Evolutionary conservation across 2,888 invertebrate genomes (phyloP), one percentile per base, ranked within the genome.

Genomic region (Eupithecia subfuscata): DNA sequence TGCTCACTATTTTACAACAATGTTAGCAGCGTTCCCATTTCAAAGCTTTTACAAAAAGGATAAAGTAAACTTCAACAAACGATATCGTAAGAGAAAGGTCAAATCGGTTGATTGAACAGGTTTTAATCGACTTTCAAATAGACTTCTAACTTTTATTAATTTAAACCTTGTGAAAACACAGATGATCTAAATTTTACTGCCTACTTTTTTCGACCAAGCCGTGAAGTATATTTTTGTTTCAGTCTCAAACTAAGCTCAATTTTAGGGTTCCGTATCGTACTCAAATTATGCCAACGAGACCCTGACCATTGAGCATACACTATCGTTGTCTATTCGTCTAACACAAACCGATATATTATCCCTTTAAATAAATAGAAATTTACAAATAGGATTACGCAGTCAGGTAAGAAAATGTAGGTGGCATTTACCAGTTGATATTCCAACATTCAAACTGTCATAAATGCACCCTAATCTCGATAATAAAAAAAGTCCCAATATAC

Each of bases 1-100:
- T 18, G 0, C 14, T 0, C n/a, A 11, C n/a, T n/a, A 11, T 52
- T 52, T n/a, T n/a, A 52, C 18, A 52, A 52, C n/a, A 52, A 52
- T 0, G 22, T 56, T 56, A n/a, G 11, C 56, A 48, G 74, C 25
- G 65, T 68, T 68, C 22, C n/a, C 56, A 22, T 56, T 56, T 56
- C 11, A 22, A 30, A 75, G 74, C 74, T 74, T 76, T 40, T n/a
- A 43, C 65, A 78, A 74, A 77, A 77, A 75, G 76, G 73, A 65
- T 48, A 67, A 69, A 70, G 43, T 30, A 43, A 30, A 69, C 22
- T 56, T 69, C 43, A 14, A 63, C 63, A 70, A 73, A 70, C 70
- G 70, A 71, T 76, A 72, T 76, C 73, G 70, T 76, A 75, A 70
- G 73, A 72, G 75, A 34, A 71, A 79, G 73, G 67, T 69, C 64